These are phyloP conservation scores for Mycetomoellerius zeteki DNA, from an alignment of 1,140 invertebrate genomes.

Conservation along the genomic window DNA sequence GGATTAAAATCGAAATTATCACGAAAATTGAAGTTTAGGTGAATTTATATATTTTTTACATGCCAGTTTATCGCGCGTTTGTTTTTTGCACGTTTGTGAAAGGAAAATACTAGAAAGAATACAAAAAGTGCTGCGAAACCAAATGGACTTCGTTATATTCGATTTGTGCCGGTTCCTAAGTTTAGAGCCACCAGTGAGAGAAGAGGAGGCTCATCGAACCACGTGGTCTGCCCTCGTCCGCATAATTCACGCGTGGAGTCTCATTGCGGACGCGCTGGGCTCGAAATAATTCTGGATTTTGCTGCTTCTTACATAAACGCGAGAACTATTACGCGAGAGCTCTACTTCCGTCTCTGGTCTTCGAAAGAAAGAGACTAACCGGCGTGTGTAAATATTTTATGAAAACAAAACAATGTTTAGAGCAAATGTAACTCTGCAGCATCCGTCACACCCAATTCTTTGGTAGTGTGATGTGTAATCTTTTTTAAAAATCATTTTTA, in stretches of 20 bases:
- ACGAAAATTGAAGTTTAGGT: not conserved
- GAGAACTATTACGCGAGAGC: conserved; percentile 17
- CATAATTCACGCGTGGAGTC: conserved; percentile 39
- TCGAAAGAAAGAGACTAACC: not conserved
- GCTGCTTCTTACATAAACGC: conserved; percentile 51
- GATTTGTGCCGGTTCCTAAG: conserved; percentile 47
- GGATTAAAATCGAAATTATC: not conserved
- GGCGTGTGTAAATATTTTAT: not conserved
- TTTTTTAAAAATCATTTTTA: too few relatives aligned
- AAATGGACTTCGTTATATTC: conserved; percentile 34
- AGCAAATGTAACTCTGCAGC: not conserved
- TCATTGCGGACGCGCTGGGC: conserved; percentile 9
- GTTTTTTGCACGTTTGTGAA: not conserved
- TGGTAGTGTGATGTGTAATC: not conserved
- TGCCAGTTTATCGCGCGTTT: not conserved
- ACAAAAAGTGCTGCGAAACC: not conserved
- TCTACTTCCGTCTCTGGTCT: not conserved
- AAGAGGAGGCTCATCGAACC: conserved; percentile 1
- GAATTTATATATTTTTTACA: not conserved
- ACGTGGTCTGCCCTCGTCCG: conserved; percentile 55
- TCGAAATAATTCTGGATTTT: conserved; percentile 56
- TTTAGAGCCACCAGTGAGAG: conserved; percentile 46
- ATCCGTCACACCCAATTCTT: not conserved
- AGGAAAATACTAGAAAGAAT: not conserved
- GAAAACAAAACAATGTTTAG: not conserved